Base-by-base conservation (phyloP, 2,797 vertebrate genomes). In the Melanitta fusca region DNA sequence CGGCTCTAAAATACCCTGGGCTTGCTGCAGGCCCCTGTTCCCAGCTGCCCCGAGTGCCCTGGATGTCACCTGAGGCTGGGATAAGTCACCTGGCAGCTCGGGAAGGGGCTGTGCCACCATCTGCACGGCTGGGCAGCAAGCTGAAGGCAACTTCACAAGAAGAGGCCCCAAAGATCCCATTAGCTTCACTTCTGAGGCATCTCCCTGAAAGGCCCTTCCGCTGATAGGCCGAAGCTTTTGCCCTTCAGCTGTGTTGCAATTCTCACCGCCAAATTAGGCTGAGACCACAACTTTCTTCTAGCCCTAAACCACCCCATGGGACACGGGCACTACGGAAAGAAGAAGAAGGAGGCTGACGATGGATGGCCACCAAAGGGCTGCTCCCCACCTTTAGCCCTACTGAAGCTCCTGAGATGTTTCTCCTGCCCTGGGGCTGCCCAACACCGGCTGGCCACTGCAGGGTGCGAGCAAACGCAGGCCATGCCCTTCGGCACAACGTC, bases 221-320 rank as follows among this genome's bases (percentile, higher is more conserved):
- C 7, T 0, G n/a, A 53, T 6, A 43, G 1, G 2, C 56, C 87
- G 80, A 78, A 77, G 56, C 69, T 85, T 49, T 65, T 65, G 36
- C 49, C 61, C 18, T 89, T 65, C 71, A 25, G 57, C 79, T 85
- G 39, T 21, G 21, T 27, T 47, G 21, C 36, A 27, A 30, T 86
- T 10, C 54, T 25, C 56, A 38, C 10, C 24, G 34, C 6, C 0
- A 1, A 85, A 11, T 47, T 25, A 85, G 0, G 0, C 27, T 27
- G 57, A 19, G 36, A 77, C 39, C 53, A 72, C 53, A 77, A 3
- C 0, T 1, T 19, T 62, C n/a, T 73, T 53, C 56, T 45, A 53
- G 39, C 51, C 74, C 36, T 82, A n/a, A 38, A 75, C 79, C n/a
- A 62, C 6, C 17, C 28, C 38, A 10, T 0, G 11, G 72, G 65